Evolutionary conservation across 2,113 vertebrate species (phyloP).

Genomic region (Aleadryas rufinucha): DNA sequence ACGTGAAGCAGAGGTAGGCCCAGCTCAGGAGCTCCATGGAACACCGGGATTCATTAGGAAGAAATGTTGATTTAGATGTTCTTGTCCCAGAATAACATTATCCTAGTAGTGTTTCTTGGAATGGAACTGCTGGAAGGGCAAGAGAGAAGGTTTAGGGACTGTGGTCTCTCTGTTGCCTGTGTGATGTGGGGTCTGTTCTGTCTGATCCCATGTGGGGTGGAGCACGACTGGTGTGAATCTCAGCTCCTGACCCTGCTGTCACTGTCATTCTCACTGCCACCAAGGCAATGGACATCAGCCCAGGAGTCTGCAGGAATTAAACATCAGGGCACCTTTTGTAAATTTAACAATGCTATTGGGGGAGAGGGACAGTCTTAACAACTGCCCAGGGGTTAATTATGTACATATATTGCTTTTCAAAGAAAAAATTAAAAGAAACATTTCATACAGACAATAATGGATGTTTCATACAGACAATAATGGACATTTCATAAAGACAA

Average conservation of each 20-base stretch:
- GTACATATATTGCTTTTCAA: not conserved
- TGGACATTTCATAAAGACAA: not conserved
- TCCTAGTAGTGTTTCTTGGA: not conserved
- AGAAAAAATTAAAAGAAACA: not conserved
- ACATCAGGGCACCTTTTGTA: not conserved
- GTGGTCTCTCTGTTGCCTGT: not conserved
- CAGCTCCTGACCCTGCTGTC: not conserved
- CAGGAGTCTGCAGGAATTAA: not conserved
- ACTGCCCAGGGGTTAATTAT: not conserved
- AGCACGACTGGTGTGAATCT: not conserved
- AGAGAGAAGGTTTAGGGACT: not conserved
- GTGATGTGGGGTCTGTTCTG: not conserved
- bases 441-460: not conserved
- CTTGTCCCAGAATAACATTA: not conserved
- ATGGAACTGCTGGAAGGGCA: not conserved
- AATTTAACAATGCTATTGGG: fast-evolving
- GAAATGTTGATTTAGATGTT: not conserved
- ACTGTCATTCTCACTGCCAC: too few relatives aligned
- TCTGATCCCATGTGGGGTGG: fast-evolving
- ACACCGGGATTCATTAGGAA: not conserved
- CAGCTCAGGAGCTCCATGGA: not conserved
- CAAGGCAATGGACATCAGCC: not conserved
- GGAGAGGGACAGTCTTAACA: not conserved
- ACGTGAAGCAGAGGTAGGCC: not conserved
- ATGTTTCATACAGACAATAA: not conserved